Evolutionary conservation across 2,888 invertebrate species (phyloP).

Genomic region (Drosophila putrida): DNA sequence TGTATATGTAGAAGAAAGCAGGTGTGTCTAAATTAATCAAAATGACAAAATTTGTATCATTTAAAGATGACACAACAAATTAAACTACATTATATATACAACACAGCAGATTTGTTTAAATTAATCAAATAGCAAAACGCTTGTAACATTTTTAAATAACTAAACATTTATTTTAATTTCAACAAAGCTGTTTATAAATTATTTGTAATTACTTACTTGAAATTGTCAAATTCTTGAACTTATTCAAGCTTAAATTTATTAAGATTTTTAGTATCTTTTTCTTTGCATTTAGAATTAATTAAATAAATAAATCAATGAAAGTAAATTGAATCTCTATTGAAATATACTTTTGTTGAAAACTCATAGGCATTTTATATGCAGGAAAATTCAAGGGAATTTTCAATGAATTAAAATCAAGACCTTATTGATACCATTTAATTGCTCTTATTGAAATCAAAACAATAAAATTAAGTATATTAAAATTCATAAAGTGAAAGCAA

Average conservation of each 20-base stretch:
- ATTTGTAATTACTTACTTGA: neutral
- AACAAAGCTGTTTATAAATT: neutral
- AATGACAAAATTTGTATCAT: no score
- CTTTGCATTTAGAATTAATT: no score
- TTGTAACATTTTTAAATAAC: neutral
- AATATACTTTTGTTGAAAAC: neutral
- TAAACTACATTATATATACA: slow-evolving; percentile 10
- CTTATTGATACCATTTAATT: no score
- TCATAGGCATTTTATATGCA: neutral
- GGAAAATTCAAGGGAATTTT: neutral
- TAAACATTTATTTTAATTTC: neutral
- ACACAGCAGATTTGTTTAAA: slow-evolving; percentile 16
- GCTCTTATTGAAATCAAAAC: no score
- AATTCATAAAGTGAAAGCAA: no score
- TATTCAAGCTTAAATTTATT: no score
- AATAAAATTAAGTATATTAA: no score
- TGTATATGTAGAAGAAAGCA: slow-evolving; percentile 21
- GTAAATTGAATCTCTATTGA: neutral
- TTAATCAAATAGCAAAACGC: neutral
- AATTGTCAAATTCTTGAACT: no score
- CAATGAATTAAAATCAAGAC: neutral
- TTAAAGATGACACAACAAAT: no score
- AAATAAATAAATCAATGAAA: no score
- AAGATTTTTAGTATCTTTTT: no score
- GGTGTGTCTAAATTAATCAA: neutral